Percentiles rank a stretch among this genome's conserved stretches.
Conservation (phyloP, 2,797 vertebrate species). For the Hippocampus kuda region DNA sequence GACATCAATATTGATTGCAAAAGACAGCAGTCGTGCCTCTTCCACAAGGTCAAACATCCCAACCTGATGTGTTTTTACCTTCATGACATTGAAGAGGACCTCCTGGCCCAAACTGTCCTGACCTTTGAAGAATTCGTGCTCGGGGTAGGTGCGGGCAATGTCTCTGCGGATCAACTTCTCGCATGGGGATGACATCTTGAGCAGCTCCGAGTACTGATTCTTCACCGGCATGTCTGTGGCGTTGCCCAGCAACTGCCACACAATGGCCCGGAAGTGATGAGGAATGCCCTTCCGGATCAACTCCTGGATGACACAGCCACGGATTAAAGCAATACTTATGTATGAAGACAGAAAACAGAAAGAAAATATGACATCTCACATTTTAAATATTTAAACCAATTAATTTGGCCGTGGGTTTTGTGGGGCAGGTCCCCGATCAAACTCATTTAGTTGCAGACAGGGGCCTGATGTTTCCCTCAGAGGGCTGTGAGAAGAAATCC, state of each 20-base stretch:
- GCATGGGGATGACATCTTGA: conserved; percentile 97
- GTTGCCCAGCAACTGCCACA: conserved; percentile 93
- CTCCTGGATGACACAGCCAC: conserved; percentile 66
- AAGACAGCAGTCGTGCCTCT: not conserved
- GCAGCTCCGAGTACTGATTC: conserved; percentile 95
- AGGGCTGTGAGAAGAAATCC: too few relatives aligned
- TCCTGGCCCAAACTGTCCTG: conserved; percentile 98
- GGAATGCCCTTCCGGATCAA: conserved; percentile 96
- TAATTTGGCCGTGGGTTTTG: too few relatives aligned
- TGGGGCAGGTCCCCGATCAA: too few relatives aligned
- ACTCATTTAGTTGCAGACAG: too few relatives aligned
- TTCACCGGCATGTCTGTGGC: conserved; percentile 97
- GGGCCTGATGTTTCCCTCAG: too few relatives aligned
- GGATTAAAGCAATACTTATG: not conserved
- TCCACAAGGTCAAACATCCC: not conserved
- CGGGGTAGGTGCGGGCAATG: conserved; percentile 96
- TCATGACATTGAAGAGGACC: conserved; percentile 99
- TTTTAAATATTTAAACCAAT: too few relatives aligned
- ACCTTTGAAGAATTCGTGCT: conserved; percentile 98
- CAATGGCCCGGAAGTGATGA: conserved; percentile 96
- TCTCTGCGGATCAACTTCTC: conserved; percentile 97
- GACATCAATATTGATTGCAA: not conserved
- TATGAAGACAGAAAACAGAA: too few relatives aligned
- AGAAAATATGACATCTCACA: too few relatives aligned
- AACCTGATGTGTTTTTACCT: conserved; percentile 65